Evolutionary conservation across 1,140 invertebrate genomes (phyloP), one percentile per base, ranked within the genome.

Genomic region (Zaprionus camerounensis): DNA sequence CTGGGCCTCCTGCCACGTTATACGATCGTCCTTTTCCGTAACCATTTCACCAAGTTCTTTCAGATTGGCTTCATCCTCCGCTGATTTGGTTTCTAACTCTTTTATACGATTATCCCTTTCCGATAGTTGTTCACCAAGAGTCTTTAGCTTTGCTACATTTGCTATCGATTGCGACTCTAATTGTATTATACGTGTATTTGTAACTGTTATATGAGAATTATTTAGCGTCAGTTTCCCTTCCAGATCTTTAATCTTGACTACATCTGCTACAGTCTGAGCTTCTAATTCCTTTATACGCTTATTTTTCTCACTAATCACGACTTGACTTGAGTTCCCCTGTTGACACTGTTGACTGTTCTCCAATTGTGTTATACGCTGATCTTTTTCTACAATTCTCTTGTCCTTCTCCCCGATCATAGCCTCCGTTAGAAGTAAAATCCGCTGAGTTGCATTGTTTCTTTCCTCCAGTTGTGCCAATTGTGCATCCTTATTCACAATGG

Each of bases 261-360:
- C 3, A 51, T 24, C 46, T 24, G 46, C 12, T 51, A 24, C 0
- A 51, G 17, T 13, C 46, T 24, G 46, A 22, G 11, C 12, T 24
- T 51, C 46, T 7, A 51, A 24, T 51, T 51, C 46, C 24, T 11
- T 51, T 51, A 51, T 51, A 51, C 46, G 46, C 46, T 2, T 51
- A 20, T 51, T 13, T 24, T 49, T 22, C 46, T 49, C 46, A 22
- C 11, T 20, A 2, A 22, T 11, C 11, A n/a, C 7, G 1, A 0
- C n/a, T 49, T 46, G 41, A 17, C 15, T 46, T 17, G 41, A 46
- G 41, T n/a, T 46, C 5, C 11, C 46, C 46, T 3, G 17, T 49
- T 49, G 46, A 13, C 20, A 13, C 46, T 51, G 46, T 2, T 41
- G 38, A 34, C 31, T 34, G 15, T 11, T 12, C 20, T 51, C 46